Conservation (phyloP, 1,140 invertebrate species). For the Neuroterus valhalla region DNA sequence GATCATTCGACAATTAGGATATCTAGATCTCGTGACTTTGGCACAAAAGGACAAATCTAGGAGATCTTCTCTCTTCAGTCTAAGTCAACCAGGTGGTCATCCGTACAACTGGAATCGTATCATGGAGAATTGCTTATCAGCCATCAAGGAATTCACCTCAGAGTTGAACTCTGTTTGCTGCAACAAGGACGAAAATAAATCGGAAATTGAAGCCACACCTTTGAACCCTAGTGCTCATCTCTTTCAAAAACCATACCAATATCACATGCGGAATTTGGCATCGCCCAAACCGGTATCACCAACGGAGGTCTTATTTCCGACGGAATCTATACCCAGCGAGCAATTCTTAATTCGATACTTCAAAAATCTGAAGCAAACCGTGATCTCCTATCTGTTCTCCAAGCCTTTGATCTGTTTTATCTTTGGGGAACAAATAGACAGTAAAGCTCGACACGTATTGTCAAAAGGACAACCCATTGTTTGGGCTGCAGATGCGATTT, state of each 20-base stretch:
- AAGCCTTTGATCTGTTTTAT: slow-evolving; percentile 81
- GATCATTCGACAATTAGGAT: slow-evolving; percentile 83
- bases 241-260: slow-evolving; percentile 58
- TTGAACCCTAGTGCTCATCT: slow-evolving; percentile 28
- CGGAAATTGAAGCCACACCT: slow-evolving; percentile 16
- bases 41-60: slow-evolving; percentile 77
- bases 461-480: slow-evolving; percentile 81
- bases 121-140: slow-evolving; percentile 76
- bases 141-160: slow-evolving; percentile 79
- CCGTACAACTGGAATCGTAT: slow-evolving; percentile 87
- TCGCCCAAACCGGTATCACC: slow-evolving; percentile 35
- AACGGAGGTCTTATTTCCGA: slow-evolving; percentile 35
- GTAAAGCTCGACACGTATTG: slow-evolving; percentile 79
- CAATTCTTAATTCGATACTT: slow-evolving; percentile 60
- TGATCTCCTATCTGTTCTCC: slow-evolving; percentile 65
- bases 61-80: slow-evolving; percentile 79
- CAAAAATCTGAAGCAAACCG: slow-evolving; percentile 58
- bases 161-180: slow-evolving; percentile 73
- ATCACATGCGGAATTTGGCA: slow-evolving; percentile 66
- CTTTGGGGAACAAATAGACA: slow-evolving; percentile 82
- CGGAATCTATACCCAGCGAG: slow-evolving; percentile 46
- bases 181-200: slow-evolving; percentile 49
- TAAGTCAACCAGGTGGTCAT: slow-evolving; percentile 86
- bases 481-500: slow-evolving; percentile 82
- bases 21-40: slow-evolving; percentile 80